These are phyloP conservation scores for Euthynnus affinis DNA, from an alignment of 2,797 vertebrate genomes.

Conservation along the genomic window DNA sequence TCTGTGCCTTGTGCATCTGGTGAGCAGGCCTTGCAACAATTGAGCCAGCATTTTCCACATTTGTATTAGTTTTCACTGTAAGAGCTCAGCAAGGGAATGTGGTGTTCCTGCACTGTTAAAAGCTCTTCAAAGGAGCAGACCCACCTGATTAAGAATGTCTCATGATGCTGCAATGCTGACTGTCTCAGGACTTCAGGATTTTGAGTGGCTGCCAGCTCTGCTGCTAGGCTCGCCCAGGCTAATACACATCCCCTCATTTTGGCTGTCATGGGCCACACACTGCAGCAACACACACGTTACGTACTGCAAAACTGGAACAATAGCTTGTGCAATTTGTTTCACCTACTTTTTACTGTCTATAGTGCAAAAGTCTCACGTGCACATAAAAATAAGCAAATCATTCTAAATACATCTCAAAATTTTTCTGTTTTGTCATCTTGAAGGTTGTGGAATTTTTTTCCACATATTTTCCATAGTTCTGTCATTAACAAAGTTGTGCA, in stretches of 20 bases:
- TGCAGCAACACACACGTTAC: constrained; percentile 40
- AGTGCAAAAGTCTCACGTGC: constrained; percentile 1
- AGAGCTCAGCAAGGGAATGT: constrained; percentile 28
- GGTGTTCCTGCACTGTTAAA: constrained; percentile 38
- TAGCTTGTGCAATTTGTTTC: constrained; percentile 24
- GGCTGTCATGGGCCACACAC: constrained; percentile 53
- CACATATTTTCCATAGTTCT: too few species aligned
- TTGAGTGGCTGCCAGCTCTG: constrained; percentile 68
- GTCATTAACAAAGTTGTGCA: neutral
- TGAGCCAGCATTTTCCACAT: constrained; percentile 42
- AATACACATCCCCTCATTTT: constrained; percentile 64
- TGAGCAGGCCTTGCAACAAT: constrained; percentile 47
- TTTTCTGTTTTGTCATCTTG: neutral
- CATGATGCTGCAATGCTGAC: constrained; percentile 68
- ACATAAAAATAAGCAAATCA: neutral
- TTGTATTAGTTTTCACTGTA: constrained; percentile 33
- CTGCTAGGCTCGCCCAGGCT: constrained; percentile 57
- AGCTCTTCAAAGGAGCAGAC: constrained; percentile 58
- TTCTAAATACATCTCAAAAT: constrained; percentile 10
- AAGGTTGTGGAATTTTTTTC: neutral
- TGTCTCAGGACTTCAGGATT: constrained; percentile 55
- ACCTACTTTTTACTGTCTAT: neutral
- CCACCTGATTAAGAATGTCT: constrained; percentile 75
- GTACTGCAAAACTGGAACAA: constrained; percentile 14
- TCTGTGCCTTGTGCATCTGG: constrained; percentile 56